Evolutionary conservation across 2,888 invertebrate genomes (phyloP).

Genomic region (Eurytoma adleriae): DNA sequence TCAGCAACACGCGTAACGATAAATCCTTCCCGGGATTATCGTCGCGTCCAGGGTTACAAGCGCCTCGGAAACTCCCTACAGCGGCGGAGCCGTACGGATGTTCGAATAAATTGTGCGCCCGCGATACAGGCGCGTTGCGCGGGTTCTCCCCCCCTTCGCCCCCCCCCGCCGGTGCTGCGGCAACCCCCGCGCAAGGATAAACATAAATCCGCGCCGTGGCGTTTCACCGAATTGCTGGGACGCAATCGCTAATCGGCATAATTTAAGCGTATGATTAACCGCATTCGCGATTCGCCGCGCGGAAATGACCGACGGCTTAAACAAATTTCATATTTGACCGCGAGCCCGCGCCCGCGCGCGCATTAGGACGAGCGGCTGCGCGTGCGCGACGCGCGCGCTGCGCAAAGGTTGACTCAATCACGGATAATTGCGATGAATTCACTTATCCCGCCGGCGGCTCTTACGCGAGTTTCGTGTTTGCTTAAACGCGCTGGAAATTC

Average conservation of each 20-base stretch:
- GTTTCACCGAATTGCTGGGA: constrained; percentile 61
- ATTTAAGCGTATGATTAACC: constrained; percentile 68
- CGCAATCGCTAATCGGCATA: constrained; percentile 67
- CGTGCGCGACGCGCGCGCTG: not conserved
- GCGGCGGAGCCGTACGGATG: constrained; percentile 32
- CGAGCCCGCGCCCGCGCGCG: constrained; percentile 14
- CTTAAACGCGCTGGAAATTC: not conserved
- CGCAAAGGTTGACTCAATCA: constrained; percentile 51
- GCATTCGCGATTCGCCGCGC: constrained; percentile 53
- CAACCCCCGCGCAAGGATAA: constrained; percentile 44
- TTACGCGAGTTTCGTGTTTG: not conserved
- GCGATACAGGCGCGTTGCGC: constrained; percentile 34
- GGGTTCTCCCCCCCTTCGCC: constrained; percentile 35
- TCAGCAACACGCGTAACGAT: constrained; percentile 38
- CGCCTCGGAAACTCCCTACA: not conserved
- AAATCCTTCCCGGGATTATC: constrained; percentile 52
- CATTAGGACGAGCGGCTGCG: not conserved
- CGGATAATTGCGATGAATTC: constrained; percentile 50
- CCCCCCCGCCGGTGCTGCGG: constrained; percentile 29
- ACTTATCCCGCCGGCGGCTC: constrained; percentile 17
- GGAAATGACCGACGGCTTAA: constrained; percentile 52
- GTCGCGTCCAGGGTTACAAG: constrained; percentile 34
- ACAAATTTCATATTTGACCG: constrained; percentile 59
- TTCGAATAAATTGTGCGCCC: constrained; percentile 49
- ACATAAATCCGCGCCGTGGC: constrained; percentile 52